Evolutionary conservation across 2,888 invertebrate species (phyloP), one percentile per base, ranked within the genome.

Genomic region (Xestobium rufovillosum): DNA sequence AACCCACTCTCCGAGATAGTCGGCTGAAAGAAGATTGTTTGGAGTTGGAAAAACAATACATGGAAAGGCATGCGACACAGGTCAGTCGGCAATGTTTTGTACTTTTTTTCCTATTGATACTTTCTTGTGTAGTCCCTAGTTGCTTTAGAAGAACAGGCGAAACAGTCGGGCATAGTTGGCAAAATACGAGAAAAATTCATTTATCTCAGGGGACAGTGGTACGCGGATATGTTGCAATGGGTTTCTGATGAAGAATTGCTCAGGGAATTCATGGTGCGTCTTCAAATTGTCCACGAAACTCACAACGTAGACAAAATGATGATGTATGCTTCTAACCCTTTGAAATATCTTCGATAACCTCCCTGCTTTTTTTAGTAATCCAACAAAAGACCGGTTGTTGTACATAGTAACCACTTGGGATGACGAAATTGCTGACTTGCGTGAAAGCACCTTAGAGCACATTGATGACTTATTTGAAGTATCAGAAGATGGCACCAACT

Each of bases 1-100:
- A 61, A 1, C 69, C 66, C 3, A 76, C 76, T 3, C 59, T 75
- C 4, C 51, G 72, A 31, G 76, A 78, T 52, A 59, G 58, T 25
- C 56, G 55, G 17, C 61, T 78, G 15, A 52, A 54, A 37, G 53
- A 61, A 11, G 71, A 77, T 51, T 71, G 72, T 30, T 59, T 60
- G 12, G 63, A 66, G 9, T 51, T 81, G 2, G 73, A 76, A 55
- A 63, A 70, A 51, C 73, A 72, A 43, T 81, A 78, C 53, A 61
- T 81, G 55, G 60, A 65, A 29, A 68, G 66, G 45, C 59, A 60
- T 34, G 52, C 53, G 26, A 50, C 48, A 33, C 52, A 59, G 46
- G 53, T 56, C 38, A 44, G 34, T 36, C 9, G 3, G n/a, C 9
- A 26, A 10, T n/a, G 19, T 23, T 28, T 30, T 31, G 14, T 36